Evolutionary conservation across 2,113 vertebrate genomes (phyloP), one percentile per base, ranked within the genome.

Genomic region (Polyodon spathula): DNA sequence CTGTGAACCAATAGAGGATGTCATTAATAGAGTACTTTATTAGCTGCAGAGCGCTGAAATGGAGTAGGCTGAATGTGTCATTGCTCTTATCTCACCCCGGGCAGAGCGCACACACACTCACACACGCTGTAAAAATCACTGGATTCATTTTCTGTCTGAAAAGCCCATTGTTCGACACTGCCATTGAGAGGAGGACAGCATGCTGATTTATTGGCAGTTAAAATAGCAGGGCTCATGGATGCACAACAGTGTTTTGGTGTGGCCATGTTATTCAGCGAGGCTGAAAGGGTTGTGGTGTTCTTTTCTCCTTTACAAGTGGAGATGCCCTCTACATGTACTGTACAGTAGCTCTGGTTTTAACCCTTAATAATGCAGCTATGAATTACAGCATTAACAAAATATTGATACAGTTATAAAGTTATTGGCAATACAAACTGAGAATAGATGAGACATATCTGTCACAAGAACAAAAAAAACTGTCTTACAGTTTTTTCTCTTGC

Each of bases 151-250:
- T 95, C 92, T 86, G 88, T 87, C 88, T 93, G 89, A 93, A 92
- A 92, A 90, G 91, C 91, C 89, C 87, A 88, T 74, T 82, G 89
- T 89, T 76, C 80, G 71, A 51, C 48, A 73, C 56, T 84, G 80
- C 77, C 77, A 83, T 86, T 77, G 76, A 85, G 82, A 81, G 83
- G 90, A 89, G 88, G 86, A 84, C 86, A 27, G 27, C 27, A 82
- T 84, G 81, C 89, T 93, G 93, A 95, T 96, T 95, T 96, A 96
- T 92, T 88, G 88, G 87, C 90, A 91, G 92, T 95, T 94, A 97
- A 94, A 92, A 74, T 90, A 85, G 89, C 89, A 86, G 87, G 90
- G 86, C 89, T 88, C 89, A 86, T 89, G 78, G 81, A 76, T 81
- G 78, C 83, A 59, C 74, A 6, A 14, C 12, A 50, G 12, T 27